Base-by-base conservation (phyloP, 2,888 invertebrate species). In the Tenthredo amoena region DNA sequence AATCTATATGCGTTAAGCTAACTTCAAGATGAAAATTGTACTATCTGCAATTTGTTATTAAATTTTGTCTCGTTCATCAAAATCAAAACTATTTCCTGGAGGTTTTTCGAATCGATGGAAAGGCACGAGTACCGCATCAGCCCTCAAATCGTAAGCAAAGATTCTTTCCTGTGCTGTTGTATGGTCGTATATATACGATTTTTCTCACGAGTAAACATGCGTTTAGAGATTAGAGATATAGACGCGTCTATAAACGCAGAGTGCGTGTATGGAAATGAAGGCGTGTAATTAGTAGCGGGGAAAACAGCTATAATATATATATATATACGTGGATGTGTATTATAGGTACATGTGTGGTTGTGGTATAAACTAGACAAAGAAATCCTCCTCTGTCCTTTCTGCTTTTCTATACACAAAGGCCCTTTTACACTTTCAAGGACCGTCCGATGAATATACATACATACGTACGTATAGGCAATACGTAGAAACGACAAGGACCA, bases 401-500 rank as follows among this genome's bases (percentile, higher is more conserved):
- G 21, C 62, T 81, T 34, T 81, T 81, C 74, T 21, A 47, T 47
- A 81, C 81, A 81, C 81, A 81, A 81, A 81, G 81, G 62, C 81
- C 81, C 81, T 40, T 81, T 81, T 62, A 81, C 81, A 81, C 81
- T 81, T 62, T 81, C 21, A 81, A 81, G 81, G 62, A 81, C 81
- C 62, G 50, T 77, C 37, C 37, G 18, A 37, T 37, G 77, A 58
- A 5, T 9, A 18, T n/a, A 77, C 18, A 12, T 81, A 37, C 40
- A 7, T 62, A 3, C 18, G 40, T 34, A 62, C 15, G 50, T 21
- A 71, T 77, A 43, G 18, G 55, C n/a, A n/a, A 77, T 50, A 43
- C 21, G 74, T 21, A 77, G 26, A 50, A 15, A 50, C 37, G 58
- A 62, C 62, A 81, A 81, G 81, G 81, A 81, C 81, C 81, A 81